phyloP scores from a whole-genome alignment of 2,888 invertebrate species.

The Metopia argyrocephala region DNA sequence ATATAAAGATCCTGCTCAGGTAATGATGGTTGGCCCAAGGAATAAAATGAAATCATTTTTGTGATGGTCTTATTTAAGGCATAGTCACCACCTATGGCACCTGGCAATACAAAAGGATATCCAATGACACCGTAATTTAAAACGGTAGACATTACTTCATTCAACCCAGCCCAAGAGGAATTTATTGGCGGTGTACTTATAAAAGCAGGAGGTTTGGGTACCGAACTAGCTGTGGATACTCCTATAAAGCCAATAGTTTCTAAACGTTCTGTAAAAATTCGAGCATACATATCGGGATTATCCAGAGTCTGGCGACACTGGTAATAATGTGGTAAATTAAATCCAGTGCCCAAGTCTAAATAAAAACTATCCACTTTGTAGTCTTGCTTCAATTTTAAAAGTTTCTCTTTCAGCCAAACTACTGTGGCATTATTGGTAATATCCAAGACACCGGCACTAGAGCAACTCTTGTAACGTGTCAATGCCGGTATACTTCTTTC shows the following conservation, averaged over 20 bases:
- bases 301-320: slow-evolving; percentile 85
- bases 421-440: slow-evolving; percentile 90
- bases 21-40: slow-evolving; percentile 81
- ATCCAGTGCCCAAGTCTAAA: slow-evolving; percentile 89
- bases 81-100: slow-evolving; percentile 95
- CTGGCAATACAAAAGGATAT: slow-evolving; percentile 95
- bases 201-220: slow-evolving; percentile 91
- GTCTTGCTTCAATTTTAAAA: slow-evolving; percentile 84
- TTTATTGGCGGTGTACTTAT: slow-evolving; percentile 91
- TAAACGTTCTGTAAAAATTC: slow-evolving; percentile 80
- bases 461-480: slow-evolving; percentile 88
- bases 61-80: slow-evolving; percentile 80
- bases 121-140: slow-evolving; percentile 93
- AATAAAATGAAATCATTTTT: slow-evolving; percentile 79
- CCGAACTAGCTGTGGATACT: slow-evolving; percentile 88
- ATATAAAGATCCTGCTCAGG: slow-evolving; percentile 91
- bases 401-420: slow-evolving; percentile 87
- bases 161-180: slow-evolving; percentile 92
- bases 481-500: slow-evolving; percentile 90
- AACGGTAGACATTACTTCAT: slow-evolving; percentile 91
- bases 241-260: slow-evolving; percentile 84
- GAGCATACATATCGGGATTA: slow-evolving; percentile 91
- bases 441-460: slow-evolving; percentile 91
- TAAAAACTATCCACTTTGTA: slow-evolving; percentile 92
- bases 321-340: slow-evolving; percentile 92